Evolutionary conservation across 2,797 vertebrate genomes (phyloP).

Genomic region (Tragelaphus eurycerus): DNA sequence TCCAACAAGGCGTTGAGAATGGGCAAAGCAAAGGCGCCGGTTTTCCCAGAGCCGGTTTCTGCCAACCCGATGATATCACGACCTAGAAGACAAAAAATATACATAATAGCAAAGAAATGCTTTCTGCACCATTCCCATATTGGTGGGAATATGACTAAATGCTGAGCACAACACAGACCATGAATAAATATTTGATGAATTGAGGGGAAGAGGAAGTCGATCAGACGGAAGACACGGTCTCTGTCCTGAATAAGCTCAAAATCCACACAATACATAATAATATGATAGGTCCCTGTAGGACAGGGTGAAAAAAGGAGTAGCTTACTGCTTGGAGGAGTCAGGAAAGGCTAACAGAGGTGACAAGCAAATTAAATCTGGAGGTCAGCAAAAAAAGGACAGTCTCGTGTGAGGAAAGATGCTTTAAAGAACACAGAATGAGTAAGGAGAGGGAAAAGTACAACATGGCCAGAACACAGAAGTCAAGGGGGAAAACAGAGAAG

Average conservation of each 20-base stretch:
- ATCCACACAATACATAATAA: not conserved
- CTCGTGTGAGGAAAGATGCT: not conserved
- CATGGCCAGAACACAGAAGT: not conserved
- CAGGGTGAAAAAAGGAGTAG: not conserved
- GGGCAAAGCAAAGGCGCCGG: slow-evolving; percentile 95
- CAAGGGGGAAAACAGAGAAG: not conserved
- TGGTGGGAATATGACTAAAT: not conserved
- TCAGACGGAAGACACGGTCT: not conserved
- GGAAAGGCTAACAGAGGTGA: not conserved
- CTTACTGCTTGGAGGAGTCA: not conserved
- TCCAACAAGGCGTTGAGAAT: slow-evolving; percentile 94
- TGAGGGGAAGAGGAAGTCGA: not conserved
- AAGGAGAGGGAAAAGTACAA: not conserved
- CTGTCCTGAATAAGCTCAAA: not conserved
- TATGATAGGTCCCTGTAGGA: not conserved
- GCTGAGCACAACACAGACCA: not conserved
- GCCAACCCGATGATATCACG: slow-evolving; percentile 96
- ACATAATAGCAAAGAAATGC: not conserved
- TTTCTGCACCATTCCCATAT: not conserved
- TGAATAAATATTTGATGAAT: not conserved
- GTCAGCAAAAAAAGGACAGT: not conserved
- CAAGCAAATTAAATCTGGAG: not conserved
- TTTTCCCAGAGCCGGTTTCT: slow-evolving; percentile 98
- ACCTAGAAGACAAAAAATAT: slow-evolving; percentile 81
- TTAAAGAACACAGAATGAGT: not conserved